phyloP scores from a whole-genome alignment of 2,888 invertebrate genomes.

The Phorcus lineatus region DNA sequence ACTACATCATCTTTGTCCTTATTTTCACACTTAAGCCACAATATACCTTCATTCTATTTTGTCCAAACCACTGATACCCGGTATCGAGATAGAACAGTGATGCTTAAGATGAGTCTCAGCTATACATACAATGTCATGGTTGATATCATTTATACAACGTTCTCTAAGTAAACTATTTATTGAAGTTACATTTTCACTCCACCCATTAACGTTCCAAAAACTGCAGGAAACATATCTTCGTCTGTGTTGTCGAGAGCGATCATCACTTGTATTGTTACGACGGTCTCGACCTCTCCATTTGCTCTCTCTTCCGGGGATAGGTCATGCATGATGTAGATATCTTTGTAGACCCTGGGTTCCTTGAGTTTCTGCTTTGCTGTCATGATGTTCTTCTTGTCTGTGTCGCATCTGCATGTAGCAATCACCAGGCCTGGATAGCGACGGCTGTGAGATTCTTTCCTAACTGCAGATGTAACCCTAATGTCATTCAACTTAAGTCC shows the following conservation, averaged over 20 bases:
- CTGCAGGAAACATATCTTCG: background rate
- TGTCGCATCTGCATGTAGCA: background rate
- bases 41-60: slow-evolving; percentile 25
- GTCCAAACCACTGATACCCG: background rate
- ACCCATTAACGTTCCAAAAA: slow-evolving; percentile 2
- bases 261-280: background rate
- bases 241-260: background rate
- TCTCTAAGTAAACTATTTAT: background rate
- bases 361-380: background rate
- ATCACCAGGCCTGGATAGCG: background rate
- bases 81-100: background rate
- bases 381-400: background rate
- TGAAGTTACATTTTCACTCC: background rate
- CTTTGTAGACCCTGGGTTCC: background rate
- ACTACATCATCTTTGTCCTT: background rate
- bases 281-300: background rate
- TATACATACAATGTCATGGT: background rate
- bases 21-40: slow-evolving; percentile 16
- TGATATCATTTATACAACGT: background rate
- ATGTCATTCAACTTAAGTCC: background rate
- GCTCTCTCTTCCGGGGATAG: background rate
- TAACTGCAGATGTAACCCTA: background rate
- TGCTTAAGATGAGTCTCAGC: background rate
- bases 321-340: background rate
- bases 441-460: background rate